Evolutionary conservation across 2,797 vertebrate genomes (phyloP).

Genomic region (Acanthis flammea): DNA sequence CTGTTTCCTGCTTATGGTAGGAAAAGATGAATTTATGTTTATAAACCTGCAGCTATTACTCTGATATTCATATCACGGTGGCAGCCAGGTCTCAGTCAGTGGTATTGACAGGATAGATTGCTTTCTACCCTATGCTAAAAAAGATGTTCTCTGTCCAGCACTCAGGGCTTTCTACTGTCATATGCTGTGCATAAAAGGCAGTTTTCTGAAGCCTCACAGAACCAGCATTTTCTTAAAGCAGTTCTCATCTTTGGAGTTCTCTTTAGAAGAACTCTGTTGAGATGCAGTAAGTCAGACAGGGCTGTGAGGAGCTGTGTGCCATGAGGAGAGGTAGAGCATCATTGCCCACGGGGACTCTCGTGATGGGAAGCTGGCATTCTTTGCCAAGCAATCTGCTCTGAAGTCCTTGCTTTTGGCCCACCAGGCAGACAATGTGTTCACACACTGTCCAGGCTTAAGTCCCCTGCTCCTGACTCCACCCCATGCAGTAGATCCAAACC

Average conservation of each 20-base stretch:
- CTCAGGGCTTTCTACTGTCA: neutral
- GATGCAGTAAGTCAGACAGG: constrained; percentile 10
- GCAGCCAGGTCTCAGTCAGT: neutral
- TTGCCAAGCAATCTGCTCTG: neutral
- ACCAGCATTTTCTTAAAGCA: constrained; percentile 4
- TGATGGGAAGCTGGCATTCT: neutral
- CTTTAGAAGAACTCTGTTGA: constrained; percentile 5
- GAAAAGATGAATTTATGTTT: neutral
- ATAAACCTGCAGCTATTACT: neutral
- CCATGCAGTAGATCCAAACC: neutral
- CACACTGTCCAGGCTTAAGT: neutral
- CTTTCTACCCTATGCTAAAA: neutral
- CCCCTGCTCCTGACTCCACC: neutral
- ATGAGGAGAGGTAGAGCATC: neutral
- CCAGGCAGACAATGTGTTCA: neutral
- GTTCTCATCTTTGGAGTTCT: constrained; percentile 36
- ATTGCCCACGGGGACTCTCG: neutral
- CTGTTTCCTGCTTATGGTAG: neutral
- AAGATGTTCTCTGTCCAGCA: neutral
- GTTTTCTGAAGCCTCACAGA: constrained; percentile 30
- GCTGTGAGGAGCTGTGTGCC: neutral
- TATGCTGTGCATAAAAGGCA: neutral
- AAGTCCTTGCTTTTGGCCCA: neutral
- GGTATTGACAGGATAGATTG: neutral
- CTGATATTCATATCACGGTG: neutral